phyloP scores from a whole-genome alignment of 2,888 invertebrate genomes.

The Hirtodrosophila cameraria region DNA sequence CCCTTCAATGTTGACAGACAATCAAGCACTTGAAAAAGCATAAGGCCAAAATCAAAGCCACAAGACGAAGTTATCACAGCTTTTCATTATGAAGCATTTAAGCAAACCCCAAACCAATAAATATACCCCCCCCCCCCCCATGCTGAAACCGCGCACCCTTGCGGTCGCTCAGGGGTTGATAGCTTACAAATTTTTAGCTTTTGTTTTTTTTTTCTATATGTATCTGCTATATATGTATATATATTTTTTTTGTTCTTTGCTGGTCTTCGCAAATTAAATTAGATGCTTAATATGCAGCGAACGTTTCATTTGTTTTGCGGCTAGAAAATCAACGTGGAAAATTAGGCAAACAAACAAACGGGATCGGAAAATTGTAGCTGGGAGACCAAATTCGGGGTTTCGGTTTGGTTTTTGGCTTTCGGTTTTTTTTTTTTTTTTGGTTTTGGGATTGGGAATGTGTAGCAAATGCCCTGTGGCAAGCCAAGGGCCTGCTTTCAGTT shows the following conservation, averaged over 20 bases:
- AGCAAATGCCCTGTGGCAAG: conserved; percentile 43
- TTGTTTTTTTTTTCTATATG: conserved; percentile 20
- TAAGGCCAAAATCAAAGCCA: conserved; percentile 67
- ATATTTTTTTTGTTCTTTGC: conserved; percentile 16
- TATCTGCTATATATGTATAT: conserved; percentile 24
- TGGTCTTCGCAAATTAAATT: conserved; percentile 69
- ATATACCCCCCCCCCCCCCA: conserved; percentile 7
- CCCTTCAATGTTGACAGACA: conserved; percentile 76
- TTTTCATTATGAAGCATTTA: conserved; percentile 78
- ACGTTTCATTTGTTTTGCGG: conserved; percentile 80
- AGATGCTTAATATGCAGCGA: conserved; percentile 77
- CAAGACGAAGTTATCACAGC: conserved; percentile 71
- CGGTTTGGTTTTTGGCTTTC: conserved; percentile 16
- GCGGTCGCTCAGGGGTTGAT: conserved; percentile 45
- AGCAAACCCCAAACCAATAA: conserved; percentile 42
- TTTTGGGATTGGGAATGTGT: conserved; percentile 2
- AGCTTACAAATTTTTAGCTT: conserved; percentile 39
- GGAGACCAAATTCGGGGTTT: conserved; percentile 6
- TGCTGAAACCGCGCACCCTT: conserved; percentile 42
- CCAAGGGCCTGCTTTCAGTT: conserved; percentile 28
- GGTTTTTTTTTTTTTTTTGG: neutral
- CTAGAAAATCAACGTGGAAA: conserved; percentile 80
- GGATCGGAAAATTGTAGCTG: conserved; percentile 16
- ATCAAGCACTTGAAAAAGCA: conserved; percentile 75
- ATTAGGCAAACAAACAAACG: conserved; percentile 74